Evolutionary conservation across 2,797 vertebrate species (phyloP).

Genomic region (Aulostomus chinensis): DNA sequence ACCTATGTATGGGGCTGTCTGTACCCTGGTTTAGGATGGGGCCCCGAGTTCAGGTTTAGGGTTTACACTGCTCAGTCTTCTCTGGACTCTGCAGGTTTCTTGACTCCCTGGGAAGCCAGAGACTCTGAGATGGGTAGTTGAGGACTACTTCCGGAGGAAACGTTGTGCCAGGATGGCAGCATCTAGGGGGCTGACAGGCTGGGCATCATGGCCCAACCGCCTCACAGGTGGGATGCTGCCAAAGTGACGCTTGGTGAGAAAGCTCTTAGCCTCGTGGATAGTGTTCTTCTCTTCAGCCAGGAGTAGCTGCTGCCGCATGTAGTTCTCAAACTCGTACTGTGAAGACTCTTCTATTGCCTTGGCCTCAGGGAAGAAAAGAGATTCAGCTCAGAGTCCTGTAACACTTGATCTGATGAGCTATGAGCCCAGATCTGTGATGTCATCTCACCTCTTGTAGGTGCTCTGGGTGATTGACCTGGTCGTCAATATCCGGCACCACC

Average conservation of each 20-base stretch:
- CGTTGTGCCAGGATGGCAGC: slow-evolving; percentile 95
- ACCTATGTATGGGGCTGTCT: slow-evolving; percentile 3
- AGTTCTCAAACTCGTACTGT: slow-evolving; percentile 98
- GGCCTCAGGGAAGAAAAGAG: slow-evolving; percentile 72
- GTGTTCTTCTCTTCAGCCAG: slow-evolving; percentile 98
- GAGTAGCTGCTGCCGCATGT: slow-evolving; percentile 98
- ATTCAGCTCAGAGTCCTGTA: slow-evolving; percentile 15
- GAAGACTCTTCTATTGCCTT: slow-evolving; percentile 96
- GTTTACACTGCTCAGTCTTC: slow-evolving; percentile 23
- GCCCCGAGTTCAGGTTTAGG: slow-evolving; percentile 34
- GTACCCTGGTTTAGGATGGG: slow-evolving; percentile 22
- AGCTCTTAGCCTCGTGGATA: slow-evolving; percentile 92
- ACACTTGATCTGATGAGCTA: too few species aligned
- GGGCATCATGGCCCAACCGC: slow-evolving; percentile 93
- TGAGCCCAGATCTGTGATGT: too few species aligned
- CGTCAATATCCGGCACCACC: slow-evolving; percentile 97
- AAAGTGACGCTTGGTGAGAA: slow-evolving; percentile 91
- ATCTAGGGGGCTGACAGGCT: slow-evolving; percentile 95
- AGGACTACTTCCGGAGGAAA: slow-evolving; percentile 90
- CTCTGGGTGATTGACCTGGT: slow-evolving; percentile 92
- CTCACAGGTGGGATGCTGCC: slow-evolving; percentile 92
- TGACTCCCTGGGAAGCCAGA: slow-evolving; percentile 20
- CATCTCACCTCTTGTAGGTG: slow-evolving; percentile 91
- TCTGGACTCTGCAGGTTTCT: slow-evolving; percentile 32
- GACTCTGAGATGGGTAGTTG: slow-evolving; percentile 20